Conservation (phyloP, 2,888 invertebrate species). For the Phortica magna region DNA sequence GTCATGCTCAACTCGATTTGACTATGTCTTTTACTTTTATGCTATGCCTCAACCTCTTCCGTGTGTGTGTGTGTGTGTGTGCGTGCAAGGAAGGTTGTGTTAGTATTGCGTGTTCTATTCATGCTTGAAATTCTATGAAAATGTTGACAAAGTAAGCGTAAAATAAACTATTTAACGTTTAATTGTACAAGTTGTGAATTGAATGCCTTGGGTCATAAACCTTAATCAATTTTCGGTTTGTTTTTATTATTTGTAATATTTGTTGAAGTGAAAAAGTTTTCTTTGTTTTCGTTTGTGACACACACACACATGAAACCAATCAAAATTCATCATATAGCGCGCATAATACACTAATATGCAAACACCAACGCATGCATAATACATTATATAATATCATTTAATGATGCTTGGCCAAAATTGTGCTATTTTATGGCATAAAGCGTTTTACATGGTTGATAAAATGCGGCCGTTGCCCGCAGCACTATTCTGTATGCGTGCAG, state of each 20-base stretch:
- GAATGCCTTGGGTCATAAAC: neutral
- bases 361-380: neutral
- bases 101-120: neutral
- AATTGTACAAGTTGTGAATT: neutral
- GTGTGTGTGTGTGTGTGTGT: too few species aligned
- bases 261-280: neutral
- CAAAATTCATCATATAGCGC: neutral
- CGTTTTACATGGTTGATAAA: neutral
- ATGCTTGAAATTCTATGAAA: neutral
- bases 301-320: neutral
- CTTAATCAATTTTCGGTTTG: constrained; percentile 3
- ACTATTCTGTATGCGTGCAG: too few species aligned
- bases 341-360: neutral
- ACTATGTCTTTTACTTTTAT: neutral
- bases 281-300: neutral
- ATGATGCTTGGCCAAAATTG: neutral
- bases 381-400: neutral
- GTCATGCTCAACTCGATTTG: neutral
- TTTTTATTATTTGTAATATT: neutral
- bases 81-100: too few species aligned
- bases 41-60: too few species aligned
- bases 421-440: neutral
- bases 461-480: too few species aligned
- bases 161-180: constrained; percentile 12
- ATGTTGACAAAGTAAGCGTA: constrained; percentile 5